Conservation (phyloP, 2,888 invertebrate species). For the Scaptomyza tumidula region DNA sequence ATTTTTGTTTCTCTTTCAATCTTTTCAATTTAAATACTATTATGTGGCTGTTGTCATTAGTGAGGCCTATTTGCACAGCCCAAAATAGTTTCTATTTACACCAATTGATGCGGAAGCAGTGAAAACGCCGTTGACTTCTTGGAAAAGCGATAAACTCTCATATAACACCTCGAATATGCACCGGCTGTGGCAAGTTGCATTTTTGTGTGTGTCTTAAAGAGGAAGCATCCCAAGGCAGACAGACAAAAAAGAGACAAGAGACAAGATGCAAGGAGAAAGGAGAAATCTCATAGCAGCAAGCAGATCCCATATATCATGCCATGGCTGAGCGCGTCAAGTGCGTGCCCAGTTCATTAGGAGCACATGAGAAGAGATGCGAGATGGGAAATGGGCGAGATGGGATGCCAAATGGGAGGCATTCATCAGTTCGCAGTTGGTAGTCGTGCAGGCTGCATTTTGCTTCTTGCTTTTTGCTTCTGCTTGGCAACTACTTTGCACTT, state of each 20-base stretch:
- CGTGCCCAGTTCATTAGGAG: conserved; percentile 83
- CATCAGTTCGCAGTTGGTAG: conserved; percentile 3
- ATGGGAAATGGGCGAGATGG: conserved; percentile 13
- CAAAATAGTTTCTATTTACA: conserved; percentile 8
- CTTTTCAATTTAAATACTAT: no score
- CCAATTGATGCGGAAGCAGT: conserved; percentile 76
- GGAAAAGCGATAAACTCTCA: conserved; percentile 74
- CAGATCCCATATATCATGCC: conserved; percentile 80
- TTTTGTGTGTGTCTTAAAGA: conserved; percentile 5
- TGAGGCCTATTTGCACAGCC: not conserved
- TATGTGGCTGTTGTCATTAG: conserved; percentile 4
- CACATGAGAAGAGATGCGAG: conserved; percentile 59
- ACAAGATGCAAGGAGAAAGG: conserved; percentile 4
- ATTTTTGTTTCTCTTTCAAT: not conserved
- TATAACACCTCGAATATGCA: conserved; percentile 60
- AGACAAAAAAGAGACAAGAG: conserved; percentile 18
- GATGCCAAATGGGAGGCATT: conserved; percentile 13
- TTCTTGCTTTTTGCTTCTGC: conserved; percentile 57
- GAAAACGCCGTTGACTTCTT: conserved; percentile 60
- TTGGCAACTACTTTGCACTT: conserved; percentile 83
- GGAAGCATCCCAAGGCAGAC: conserved; percentile 12
- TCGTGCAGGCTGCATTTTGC: conserved; percentile 42
- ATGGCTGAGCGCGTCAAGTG: conserved; percentile 82
- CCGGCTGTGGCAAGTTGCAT: conserved; percentile 27
- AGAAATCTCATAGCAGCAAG: conserved; percentile 32